Base-by-base conservation (phyloP, 2,113 vertebrate species). In the Pandion haliaetus region DNA sequence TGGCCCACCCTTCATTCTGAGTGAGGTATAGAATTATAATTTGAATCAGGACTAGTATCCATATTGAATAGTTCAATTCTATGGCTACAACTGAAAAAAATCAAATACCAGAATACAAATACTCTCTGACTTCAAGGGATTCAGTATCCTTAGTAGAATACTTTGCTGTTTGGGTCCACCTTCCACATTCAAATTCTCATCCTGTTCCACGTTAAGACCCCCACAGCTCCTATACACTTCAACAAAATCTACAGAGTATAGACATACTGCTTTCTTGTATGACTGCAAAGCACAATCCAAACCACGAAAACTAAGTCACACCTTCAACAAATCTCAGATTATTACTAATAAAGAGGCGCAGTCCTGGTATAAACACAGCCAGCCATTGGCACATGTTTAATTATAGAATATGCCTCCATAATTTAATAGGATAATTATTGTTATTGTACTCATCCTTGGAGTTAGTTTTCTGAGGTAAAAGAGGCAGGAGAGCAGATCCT, bases 371-470 rank as follows among this genome's bases (percentile, higher is more conserved):
- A 93, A 93, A 70, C 26, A 83, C 29, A 93, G 71, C 10, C 66
- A 90, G 32, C 11, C 15, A 13, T 73, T 88, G 81, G 66, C 34
- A 88, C 4, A 40, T 29, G 4, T 55, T 78, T 92, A 93, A 88
- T 92, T 94, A 94, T 4, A 93, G 47, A 74, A 82, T 49, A 76
- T 5, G 18, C 18, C 32, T 84, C 54, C 34, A 45, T 38, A 54
- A 66, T 69, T 55, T 90, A 97, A 91, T 32, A 88, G 69, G 44
- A 63, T 88, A 91, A 95, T 95, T 89, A 91, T 4, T 92, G 32
- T 93, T 94, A 79, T 66, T 87, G 29, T 79, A 49, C 19, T 76
- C 13, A 69, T 87, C 24, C 52, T 61, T 16, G 61, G 57, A 79
- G 29, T 42, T 63, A 44, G 29, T 93, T 73, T 92, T 88, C 55